phyloP scores from a whole-genome alignment of 2,113 vertebrate species.

The Stegastes partitus region DNA sequence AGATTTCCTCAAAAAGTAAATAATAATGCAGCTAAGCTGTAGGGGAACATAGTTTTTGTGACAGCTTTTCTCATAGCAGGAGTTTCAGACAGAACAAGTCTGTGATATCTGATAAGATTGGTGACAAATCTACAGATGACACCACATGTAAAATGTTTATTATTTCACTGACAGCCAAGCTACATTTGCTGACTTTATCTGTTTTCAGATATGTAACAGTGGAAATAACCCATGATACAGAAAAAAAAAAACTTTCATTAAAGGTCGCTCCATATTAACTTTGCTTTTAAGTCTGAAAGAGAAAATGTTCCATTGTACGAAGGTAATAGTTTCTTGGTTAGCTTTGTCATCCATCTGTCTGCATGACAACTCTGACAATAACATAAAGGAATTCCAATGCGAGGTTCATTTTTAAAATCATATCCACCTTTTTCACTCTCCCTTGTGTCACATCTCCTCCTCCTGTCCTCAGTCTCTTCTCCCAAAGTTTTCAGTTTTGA shows the following conservation, averaged over 20 bases:
- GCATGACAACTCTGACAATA: constrained; percentile 7
- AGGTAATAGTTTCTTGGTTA: constrained; percentile 12
- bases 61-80: no score
- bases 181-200: not conserved
- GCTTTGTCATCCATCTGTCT: constrained; percentile 27
- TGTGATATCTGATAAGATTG: no score
- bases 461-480: constrained; percentile 30
- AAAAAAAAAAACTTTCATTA: not conserved
- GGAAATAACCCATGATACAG: no score
- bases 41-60: no score
- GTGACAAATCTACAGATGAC: not conserved
- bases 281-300: not conserved
- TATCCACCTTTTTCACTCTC: constrained; percentile 20
- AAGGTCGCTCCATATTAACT: not conserved
- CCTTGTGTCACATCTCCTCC: constrained; percentile 2
- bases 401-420: constrained; percentile 32
- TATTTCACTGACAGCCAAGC: not conserved
- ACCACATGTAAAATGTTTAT: not conserved
- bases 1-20: no score
- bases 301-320: not conserved
- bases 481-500: constrained; percentile 53
- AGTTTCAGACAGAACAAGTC: no score
- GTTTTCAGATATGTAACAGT: no score
- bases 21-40: no score
- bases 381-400: constrained; percentile 5